Base-by-base conservation (phyloP, 2,113 vertebrate species). In the Otus sunia region DNA sequence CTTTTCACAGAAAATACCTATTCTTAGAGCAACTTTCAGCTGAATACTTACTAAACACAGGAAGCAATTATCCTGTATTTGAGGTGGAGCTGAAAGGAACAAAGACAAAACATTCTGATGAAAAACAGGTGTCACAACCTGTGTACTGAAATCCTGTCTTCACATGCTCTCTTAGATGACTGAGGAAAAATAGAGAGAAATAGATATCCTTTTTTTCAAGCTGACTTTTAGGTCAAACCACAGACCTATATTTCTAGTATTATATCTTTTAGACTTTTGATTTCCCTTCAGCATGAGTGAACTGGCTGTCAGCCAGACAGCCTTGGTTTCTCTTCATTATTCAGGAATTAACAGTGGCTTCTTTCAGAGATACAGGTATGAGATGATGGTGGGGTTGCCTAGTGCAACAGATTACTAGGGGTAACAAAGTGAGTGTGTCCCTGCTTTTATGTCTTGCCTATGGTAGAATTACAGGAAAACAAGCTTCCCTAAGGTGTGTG, bases 311-410 rank as follows among this genome's bases (percentile, higher is more conserved):
- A 85, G 43, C 16, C 43, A 81, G 30, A 20, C 18, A 68, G 56
- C 34, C 26, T 64, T 88, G 69, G 6, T n/a, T 93, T 76, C 41
- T 86, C 11, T 71, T 92, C 30, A 27, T 56, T 9, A 5, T 68
- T 90, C 12, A 56, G 36, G 55, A 75, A 19, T 63, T 63, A 85
- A 12, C 7, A 13, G 11, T 21, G 25, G 18, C 39, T 91, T 91
- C 50, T 89, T 64, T 72, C 62, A 62, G 15, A 80, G 20, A 20
- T 32, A 32, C 17, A 49, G 29, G 17, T 32, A 12, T 56, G 62
- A 88, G 67, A 52, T 0, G 1, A 30, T 64, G 0, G 0, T 5
- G 0, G 22, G 14, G 34, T n/a, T 95, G 41, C n/a, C 27, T 49
- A 58, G 14, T 91, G 37, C 37, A 87, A 25, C 19, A 63, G 22